A percentile compares a stretch with the other conserved stretches of the same genome.
These are phyloP conservation scores for Lycocorax pyrrhopterus DNA, from an alignment of 2,113 vertebrate species.

Conservation along the genomic window DNA sequence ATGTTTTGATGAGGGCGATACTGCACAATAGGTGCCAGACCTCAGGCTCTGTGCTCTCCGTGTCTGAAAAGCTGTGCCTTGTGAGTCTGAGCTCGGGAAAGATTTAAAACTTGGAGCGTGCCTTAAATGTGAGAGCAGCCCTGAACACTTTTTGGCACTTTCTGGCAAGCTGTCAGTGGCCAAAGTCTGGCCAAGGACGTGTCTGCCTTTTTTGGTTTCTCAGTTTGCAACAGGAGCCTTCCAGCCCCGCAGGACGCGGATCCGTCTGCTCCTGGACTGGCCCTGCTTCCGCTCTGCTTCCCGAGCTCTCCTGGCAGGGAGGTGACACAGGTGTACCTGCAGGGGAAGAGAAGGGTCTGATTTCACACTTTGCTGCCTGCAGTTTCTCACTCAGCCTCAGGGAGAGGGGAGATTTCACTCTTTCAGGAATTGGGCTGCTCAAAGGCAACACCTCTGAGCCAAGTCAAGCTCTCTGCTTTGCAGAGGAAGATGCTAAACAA, in stretches of 20 bases:
- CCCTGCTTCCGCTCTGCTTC: neutral
- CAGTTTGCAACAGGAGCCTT: neutral
- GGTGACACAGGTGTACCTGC: neutral
- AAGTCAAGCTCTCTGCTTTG: neutral
- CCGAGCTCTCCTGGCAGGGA: neutral
- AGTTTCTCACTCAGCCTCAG: neutral
- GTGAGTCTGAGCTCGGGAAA: neutral
- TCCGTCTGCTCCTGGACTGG: neutral
- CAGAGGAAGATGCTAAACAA: neutral
- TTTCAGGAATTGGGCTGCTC: neutral
- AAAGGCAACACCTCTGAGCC: neutral
- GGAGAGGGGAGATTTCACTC: neutral
- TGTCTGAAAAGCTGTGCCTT: neutral
- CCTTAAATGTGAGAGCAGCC: neutral
- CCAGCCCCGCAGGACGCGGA: neutral
- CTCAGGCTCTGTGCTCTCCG: neutral
- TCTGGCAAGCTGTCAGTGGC: neutral
- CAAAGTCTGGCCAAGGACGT: slow-evolving; percentile 2
- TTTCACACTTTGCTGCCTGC: neutral
- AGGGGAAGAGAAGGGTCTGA: neutral
- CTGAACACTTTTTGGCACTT: neutral
- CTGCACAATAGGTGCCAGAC: neutral
- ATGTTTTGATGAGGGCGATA: neutral
- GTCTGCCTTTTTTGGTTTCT: slow-evolving; percentile 5
- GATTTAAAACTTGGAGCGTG: neutral